Evolutionary conservation across 2,113 vertebrate genomes (phyloP).

Genomic region (Cynocephalus volans): DNA sequence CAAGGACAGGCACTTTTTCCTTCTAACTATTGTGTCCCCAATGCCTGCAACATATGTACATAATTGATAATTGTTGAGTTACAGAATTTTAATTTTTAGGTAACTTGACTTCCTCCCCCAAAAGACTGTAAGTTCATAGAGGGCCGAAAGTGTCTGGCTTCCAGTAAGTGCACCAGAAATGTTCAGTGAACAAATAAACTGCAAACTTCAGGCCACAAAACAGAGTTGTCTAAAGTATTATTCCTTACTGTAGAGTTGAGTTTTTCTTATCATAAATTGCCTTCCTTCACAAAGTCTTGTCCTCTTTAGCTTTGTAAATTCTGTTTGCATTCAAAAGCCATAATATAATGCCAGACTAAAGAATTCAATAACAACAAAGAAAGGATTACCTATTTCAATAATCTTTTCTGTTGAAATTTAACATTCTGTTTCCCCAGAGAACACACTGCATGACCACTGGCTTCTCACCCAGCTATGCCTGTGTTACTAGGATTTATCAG

Average conservation of each 20-base stretch:
- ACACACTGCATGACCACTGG: background rate
- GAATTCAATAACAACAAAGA: conserved; percentile 63
- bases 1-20: background rate
- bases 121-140: conserved; percentile 2
- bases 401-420: conserved; percentile 74
- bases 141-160: background rate
- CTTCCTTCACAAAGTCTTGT: conserved; percentile 14
- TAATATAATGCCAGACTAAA: conserved; percentile 45
- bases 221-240: background rate
- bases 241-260: background rate
- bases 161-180: background rate
- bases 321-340: conserved; percentile 65
- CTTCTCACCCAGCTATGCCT: conserved; percentile 27
- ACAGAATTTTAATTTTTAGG: conserved; percentile 45
- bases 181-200: background rate
- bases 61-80: conserved; percentile 3
- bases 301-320: conserved; percentile 53
- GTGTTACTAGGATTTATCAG: conserved; percentile 68
- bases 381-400: conserved; percentile 76
- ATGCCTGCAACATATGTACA: background rate
- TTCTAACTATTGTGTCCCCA: background rate
- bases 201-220: background rate
- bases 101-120: background rate
- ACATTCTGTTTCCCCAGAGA: conserved; percentile 58
- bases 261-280: conserved; percentile 52